These are phyloP conservation scores for Tragelaphus buxtoni DNA, from an alignment of 2,113 vertebrate genomes.

Conservation along the genomic window DNA sequence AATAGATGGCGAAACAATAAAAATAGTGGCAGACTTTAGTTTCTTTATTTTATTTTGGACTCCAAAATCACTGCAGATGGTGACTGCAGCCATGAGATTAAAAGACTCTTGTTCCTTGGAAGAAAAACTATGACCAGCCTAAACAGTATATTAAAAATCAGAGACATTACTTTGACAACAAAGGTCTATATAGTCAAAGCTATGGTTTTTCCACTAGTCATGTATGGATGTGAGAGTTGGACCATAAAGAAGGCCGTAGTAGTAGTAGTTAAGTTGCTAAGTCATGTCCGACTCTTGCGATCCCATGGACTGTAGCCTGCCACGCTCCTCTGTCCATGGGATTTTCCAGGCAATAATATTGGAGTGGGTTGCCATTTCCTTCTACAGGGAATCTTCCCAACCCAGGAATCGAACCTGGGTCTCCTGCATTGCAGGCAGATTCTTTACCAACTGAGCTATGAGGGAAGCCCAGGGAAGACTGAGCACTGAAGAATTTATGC, in stretches of 20 bases:
- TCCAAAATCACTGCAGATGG: background rate
- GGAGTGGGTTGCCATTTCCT: too few relatives aligned
- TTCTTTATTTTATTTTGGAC: background rate
- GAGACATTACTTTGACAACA: background rate
- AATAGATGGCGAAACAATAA: background rate
- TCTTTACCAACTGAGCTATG: too few relatives aligned
- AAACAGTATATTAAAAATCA: background rate
- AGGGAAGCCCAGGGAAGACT: too few relatives aligned
- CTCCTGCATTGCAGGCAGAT: too few relatives aligned
- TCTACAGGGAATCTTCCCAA: too few relatives aligned
- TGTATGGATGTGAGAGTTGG: background rate
- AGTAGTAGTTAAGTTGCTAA: too few relatives aligned
- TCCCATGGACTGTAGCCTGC: too few relatives aligned
- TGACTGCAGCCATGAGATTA: background rate
- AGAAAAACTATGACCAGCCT: background rate
- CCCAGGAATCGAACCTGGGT: too few relatives aligned
- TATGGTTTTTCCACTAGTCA: background rate
- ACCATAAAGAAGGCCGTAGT: background rate
- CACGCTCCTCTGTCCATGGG: too few relatives aligned
- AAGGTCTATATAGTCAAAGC: background rate
- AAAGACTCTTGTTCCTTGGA: background rate
- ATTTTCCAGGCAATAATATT: too few relatives aligned
- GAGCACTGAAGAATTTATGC: accelerated
- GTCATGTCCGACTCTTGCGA: accelerated
- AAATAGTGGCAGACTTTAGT: background rate